phyloP scores from a whole-genome alignment of 2,888 invertebrate genomes.

The Choreutis nemorana region DNA sequence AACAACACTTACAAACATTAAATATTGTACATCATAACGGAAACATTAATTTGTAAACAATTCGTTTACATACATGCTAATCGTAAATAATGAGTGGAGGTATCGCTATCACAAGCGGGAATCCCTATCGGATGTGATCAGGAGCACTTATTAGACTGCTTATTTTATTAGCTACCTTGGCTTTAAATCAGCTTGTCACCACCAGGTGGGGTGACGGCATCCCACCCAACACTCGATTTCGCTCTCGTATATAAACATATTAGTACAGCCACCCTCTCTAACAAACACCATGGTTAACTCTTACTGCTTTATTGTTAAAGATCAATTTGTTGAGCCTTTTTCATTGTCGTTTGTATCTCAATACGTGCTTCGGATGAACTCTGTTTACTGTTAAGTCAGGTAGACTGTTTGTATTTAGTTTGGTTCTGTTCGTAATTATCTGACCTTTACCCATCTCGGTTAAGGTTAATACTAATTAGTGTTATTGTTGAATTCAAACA shows the following conservation, averaged over 20 bases:
- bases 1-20: too few relatives aligned
- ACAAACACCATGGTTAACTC: too few relatives aligned
- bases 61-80: too few relatives aligned
- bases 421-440: slow-evolving; percentile 19
- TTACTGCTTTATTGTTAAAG: too few relatives aligned
- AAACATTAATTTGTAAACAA: too few relatives aligned
- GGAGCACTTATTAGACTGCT: slow-evolving; percentile 25
- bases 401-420: slow-evolving; percentile 15
- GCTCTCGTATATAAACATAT: slow-evolving; percentile 20
- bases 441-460: slow-evolving; percentile 10
- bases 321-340: too few relatives aligned
- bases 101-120: slow-evolving; percentile 2
- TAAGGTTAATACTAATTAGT: background rate
- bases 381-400: slow-evolving; percentile 14
- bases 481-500: too few relatives aligned
- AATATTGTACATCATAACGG: too few relatives aligned
- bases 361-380: slow-evolving; percentile 17
- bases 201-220: slow-evolving; percentile 30
- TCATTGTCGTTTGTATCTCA: slow-evolving; percentile 10
- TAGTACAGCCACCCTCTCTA: too few relatives aligned
- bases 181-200: slow-evolving; percentile 29
- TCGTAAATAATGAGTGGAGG: too few relatives aligned
- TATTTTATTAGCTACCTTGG: slow-evolving; percentile 31
- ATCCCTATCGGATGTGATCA: slow-evolving; percentile 9
- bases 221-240: slow-evolving; percentile 28